Base-by-base conservation (phyloP, 1,140 invertebrate genomes). In the Anthonomus grandis region DNA sequence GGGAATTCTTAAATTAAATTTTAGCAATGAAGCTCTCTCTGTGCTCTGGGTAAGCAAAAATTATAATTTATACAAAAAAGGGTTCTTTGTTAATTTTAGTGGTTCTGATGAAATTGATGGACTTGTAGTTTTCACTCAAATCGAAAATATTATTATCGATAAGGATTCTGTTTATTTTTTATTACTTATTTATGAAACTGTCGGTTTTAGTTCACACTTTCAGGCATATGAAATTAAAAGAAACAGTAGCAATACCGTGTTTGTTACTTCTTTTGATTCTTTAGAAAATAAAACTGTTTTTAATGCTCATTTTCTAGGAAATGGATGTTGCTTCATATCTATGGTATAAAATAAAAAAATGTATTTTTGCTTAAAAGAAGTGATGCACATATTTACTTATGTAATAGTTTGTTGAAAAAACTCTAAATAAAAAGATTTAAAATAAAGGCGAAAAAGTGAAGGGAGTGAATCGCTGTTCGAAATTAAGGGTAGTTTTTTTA, bases 1-100 rank as follows among this genome's bases (percentile, higher is more conserved):
- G 25, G 34, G 8, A 48, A 48, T 48, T 24, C 25, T 48, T 31
- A n/a, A 48, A 31, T 27, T 48, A 18, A 48, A 48, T 48, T 48
- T 48, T 24, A 31, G 25, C 17, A 24, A 48, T 10, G 46, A 48
- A 22, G 17, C 24, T 22, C 23, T 27, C 17, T 22, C 46, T 13
- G 46, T 48, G 17, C 24, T 25, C 25, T 48, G 22, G 24, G 46
- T 48, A 48, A 48, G 23, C 46, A 27, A 22, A 27, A 24, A 48
- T 48, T 24, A 48, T 31, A 48, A 9, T 48, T 48, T 48, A 10
- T 31, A 48, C 25, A 48, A 31, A 48, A 18, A 17, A 45, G 19
- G 19, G 22, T 25, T 48, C 22, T 15, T 48, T 22, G 23, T 45
- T 22, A 19, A 10, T 45, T 21, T 13, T 22, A 45, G 42, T 15